Conservation (phyloP, 2,888 invertebrate species). For the Lithophane socia region DNA sequence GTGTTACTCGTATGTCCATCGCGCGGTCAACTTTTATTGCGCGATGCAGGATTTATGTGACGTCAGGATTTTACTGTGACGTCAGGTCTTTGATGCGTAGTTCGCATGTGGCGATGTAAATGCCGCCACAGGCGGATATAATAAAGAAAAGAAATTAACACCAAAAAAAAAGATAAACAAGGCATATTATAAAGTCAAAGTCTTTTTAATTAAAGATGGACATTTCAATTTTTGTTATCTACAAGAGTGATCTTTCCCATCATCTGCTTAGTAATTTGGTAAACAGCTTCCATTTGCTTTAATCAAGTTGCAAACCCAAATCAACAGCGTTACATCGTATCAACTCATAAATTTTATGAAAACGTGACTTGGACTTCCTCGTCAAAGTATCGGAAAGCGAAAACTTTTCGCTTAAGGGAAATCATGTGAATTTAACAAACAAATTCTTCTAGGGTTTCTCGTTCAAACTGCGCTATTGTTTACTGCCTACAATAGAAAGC, state of each 20-base stretch:
- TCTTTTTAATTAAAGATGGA: neutral
- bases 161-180: neutral
- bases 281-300: neutral
- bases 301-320: neutral
- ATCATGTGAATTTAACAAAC: neutral
- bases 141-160: neutral
- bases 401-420: slow-evolving; percentile 15
- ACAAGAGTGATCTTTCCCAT: neutral
- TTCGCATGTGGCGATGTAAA: no score
- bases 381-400: neutral
- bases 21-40: no score
- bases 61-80: no score
- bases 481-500: neutral
- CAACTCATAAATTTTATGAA: neutral
- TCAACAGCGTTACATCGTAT: neutral
- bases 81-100: no score
- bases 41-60: no score
- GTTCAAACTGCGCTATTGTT: slow-evolving; percentile 25
- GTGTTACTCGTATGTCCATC: no score
- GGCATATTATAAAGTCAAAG: neutral
- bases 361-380: slow-evolving; percentile 20
- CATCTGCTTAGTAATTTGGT: neutral
- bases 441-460: slow-evolving; percentile 15
- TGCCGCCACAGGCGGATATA: neutral
- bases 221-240: neutral